Conservation (phyloP, 2,113 vertebrate species). For the Mustela nigripes region DNA sequence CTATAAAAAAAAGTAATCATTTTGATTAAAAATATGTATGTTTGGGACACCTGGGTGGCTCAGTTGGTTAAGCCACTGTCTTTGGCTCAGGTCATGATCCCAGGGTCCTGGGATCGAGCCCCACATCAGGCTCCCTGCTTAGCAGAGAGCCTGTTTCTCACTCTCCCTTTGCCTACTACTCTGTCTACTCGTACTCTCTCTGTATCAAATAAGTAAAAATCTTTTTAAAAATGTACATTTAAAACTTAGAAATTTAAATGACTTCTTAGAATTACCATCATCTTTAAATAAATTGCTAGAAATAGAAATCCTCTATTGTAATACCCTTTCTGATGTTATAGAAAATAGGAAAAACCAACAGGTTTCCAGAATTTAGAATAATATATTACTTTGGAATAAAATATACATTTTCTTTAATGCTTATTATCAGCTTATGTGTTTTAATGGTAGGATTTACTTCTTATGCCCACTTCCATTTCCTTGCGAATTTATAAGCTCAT, state of each 20-base stretch:
- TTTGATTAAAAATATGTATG: neutral
- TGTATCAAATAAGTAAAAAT: too few relatives aligned
- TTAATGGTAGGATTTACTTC: neutral
- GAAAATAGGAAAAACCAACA: neutral
- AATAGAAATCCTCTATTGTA: neutral
- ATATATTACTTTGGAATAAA: constrained; percentile 33
- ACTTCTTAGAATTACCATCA: neutral
- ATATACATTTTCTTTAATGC: neutral
- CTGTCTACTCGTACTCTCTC: too few relatives aligned
- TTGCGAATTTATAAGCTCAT: neutral
- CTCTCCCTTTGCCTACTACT: too few relatives aligned
- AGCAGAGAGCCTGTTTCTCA: too few relatives aligned
- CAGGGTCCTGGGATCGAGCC: too few relatives aligned
- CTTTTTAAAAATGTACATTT: neutral
- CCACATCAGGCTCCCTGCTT: too few relatives aligned
- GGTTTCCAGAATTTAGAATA: neutral
- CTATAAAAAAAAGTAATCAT: neutral
- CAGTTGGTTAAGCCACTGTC: too few relatives aligned
- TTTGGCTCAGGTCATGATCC: too few relatives aligned
- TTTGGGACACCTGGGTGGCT: neutral
- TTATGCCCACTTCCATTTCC: neutral
- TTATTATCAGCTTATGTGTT: neutral
- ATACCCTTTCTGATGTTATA: neutral
- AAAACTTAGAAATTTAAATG: neutral
- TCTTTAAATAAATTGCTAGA: constrained; percentile 30